Evolutionary conservation across 2,888 invertebrate species (phyloP).

Genomic region (Auanema freiburgensis): DNA sequence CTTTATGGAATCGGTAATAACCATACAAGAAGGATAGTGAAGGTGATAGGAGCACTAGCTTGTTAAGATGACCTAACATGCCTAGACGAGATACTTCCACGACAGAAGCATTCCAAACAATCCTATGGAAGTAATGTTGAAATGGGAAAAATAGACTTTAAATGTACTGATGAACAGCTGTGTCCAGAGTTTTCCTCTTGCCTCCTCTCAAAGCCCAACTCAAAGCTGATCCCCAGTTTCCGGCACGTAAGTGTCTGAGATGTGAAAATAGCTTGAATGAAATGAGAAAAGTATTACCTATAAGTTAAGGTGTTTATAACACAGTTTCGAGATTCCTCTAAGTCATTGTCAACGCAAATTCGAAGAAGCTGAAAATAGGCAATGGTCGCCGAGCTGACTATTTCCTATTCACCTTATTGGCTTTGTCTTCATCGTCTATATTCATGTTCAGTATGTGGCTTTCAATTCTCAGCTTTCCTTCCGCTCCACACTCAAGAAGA

Average conservation of each 20-base stretch:
- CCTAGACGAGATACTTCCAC: conserved; percentile 16
- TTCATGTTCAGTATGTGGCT: conserved; percentile 31
- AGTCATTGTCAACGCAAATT: conserved; percentile 23
- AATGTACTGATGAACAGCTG: conserved; percentile 25
- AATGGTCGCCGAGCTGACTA: background rate
- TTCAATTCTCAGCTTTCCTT: conserved; percentile 33
- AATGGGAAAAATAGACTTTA: background rate
- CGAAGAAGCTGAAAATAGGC: conserved; percentile 20
- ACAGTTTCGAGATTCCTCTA: conserved; percentile 33
- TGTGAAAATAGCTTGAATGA: background rate
- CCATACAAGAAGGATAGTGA: conserved; percentile 33
- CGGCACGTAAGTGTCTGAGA: conserved; percentile 28
- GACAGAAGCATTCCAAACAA: conserved; percentile 26
- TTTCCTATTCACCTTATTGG: conserved; percentile 23
- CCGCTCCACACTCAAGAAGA: conserved; percentile 29
- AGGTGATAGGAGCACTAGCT: conserved; percentile 27
- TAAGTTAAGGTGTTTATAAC: conserved; percentile 39
- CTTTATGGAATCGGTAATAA: conserved; percentile 33
- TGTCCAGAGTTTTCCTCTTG: conserved; percentile 33
- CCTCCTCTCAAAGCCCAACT: conserved; percentile 36
- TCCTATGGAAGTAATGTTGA: conserved; percentile 21
- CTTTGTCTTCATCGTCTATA: conserved; percentile 39
- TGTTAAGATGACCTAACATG: conserved; percentile 10
- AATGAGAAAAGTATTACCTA: conserved; percentile 13
- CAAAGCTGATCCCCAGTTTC: conserved; percentile 38